Evolutionary conservation across 1,140 invertebrate genomes (phyloP), one percentile per base, ranked within the genome.

Genomic region (Helicoverpa zea): DNA sequence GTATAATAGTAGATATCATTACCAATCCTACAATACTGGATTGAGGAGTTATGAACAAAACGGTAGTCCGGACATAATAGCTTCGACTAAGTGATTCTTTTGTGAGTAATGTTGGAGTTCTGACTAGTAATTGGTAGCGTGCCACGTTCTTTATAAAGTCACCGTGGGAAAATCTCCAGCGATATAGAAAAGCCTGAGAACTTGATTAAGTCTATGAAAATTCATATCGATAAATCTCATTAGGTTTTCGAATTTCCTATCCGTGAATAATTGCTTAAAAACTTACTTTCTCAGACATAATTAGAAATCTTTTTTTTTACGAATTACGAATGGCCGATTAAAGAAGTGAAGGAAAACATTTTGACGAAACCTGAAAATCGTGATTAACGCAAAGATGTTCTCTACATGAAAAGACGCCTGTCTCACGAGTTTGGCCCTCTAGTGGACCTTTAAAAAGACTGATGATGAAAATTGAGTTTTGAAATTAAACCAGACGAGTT

Each of bases 131-230:
- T 77, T 73, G 70, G 43, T 54, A 43, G 56, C 49, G 14, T 54
- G 14, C 18, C 61, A 77, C 49, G 35, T 66, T 47, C 35, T 59
- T 23, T 58, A 49, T 23, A 29, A 18, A 75, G 35, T 61, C 68
- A 59, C 9, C 75, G 23, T 77, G 75, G 75, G 75, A 77, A 66
- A 52, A 29, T 49, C 43, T 63, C 14, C 29, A 73, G 29, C 70
- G 51, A 73, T 35, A 56, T 52, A 29, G 70, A 58, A 73, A 54
- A 73, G 29, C 52, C 9, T 58, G 30, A 30, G 23, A 54, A 73
- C 56, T 13, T 13, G 56, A 73, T 56, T 23, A 29, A 72, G 30
- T 51, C 56, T 58, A 18, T 18, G 56, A 11, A 23, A 18, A 59
- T 59, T 23, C 18, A 59, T 23, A 59, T 29, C 56, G 18, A 59